Base-by-base conservation (phyloP, 2,888 invertebrate species). In the Drosophila prostipennis region DNA sequence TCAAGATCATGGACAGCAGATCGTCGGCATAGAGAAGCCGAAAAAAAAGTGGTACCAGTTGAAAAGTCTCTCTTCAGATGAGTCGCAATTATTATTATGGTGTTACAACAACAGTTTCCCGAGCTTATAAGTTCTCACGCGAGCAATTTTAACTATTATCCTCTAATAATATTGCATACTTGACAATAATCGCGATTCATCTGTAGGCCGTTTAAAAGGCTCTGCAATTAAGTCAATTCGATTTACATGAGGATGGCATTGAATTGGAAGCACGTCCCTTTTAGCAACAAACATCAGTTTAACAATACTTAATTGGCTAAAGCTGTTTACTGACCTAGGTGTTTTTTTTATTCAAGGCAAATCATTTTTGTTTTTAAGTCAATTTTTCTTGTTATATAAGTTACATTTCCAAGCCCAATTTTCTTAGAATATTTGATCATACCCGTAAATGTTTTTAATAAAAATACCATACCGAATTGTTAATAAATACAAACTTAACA, bases 1-100 rank as follows among this genome's bases (percentile, higher is more conserved):
- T 84, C 84, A 84, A 84, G 84, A 84, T 84, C 84, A 84, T 71
- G 84, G 84, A 73, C 84, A 67, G 55, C 71, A 63, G 81, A 40
- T 55, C 14, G 51, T 23, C 7, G 4, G 34, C 36, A 26, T 32
- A 23, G 45, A 52, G 32, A 32, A 46, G 43, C 36, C 26, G 26
- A 48, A 37, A 52, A 72, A 72, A 19, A 75, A 74, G 73, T 60
- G 69, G 76, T 81, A 77, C 58, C 6, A 32, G 2, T 14, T 29
- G 3, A 10, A 46, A 14, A 42, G 13, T 13, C 13, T 13, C 19
- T 42, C 42, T 42, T 13, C 3, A 42, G 6, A 19, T 11, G 4
- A 8, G 8, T 40, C 3, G 3, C 10, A 16, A 10, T 19, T 42
- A 14, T 14, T 39, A 14, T 1, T 8, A 14, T 6, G 39, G 3